Evolutionary conservation across 2,888 invertebrate genomes (phyloP).

Genomic region (Venustoraphidia nigricollis): DNA sequence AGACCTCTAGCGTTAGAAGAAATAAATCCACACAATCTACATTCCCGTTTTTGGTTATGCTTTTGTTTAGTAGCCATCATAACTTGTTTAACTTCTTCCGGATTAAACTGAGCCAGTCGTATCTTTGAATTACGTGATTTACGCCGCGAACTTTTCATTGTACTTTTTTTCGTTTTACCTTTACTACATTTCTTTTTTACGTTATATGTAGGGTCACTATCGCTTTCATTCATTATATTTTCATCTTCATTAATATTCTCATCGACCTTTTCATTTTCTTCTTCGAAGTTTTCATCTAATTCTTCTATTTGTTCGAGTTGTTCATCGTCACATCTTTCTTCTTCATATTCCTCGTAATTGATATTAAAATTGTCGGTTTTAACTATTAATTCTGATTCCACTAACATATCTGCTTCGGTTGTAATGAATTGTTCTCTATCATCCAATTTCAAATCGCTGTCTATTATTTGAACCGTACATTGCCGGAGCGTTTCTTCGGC

Average conservation of each 20-base stretch:
- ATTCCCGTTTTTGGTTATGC: constrained; percentile 14
- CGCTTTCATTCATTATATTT: background rate
- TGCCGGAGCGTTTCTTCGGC: constrained; percentile 13
- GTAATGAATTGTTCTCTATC: constrained; percentile 6
- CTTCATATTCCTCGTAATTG: too few species aligned
- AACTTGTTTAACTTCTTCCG: constrained; percentile 15
- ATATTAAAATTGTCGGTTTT: background rate
- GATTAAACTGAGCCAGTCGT: constrained; percentile 12
- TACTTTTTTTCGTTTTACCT: background rate
- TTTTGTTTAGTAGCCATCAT: constrained; percentile 14
- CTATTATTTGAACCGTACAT: constrained; percentile 1
- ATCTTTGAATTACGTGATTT: background rate
- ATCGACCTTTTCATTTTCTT: background rate
- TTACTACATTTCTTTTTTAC: background rate
- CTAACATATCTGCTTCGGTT: constrained; percentile 3
- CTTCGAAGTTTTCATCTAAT: background rate
- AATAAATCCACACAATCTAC: constrained; percentile 18
- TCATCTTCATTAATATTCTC: background rate
- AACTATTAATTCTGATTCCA: constrained; percentile 1
- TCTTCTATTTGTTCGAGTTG: background rate
- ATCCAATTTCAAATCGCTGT: constrained; percentile 8
- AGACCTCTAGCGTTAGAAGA: constrained; percentile 14
- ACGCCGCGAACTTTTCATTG: background rate
- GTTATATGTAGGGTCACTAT: background rate
- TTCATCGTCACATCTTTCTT: background rate